Evolutionary conservation across 2,888 invertebrate species (phyloP), one percentile per base, ranked within the genome.

Genomic region (Apotomis capreana): DNA sequence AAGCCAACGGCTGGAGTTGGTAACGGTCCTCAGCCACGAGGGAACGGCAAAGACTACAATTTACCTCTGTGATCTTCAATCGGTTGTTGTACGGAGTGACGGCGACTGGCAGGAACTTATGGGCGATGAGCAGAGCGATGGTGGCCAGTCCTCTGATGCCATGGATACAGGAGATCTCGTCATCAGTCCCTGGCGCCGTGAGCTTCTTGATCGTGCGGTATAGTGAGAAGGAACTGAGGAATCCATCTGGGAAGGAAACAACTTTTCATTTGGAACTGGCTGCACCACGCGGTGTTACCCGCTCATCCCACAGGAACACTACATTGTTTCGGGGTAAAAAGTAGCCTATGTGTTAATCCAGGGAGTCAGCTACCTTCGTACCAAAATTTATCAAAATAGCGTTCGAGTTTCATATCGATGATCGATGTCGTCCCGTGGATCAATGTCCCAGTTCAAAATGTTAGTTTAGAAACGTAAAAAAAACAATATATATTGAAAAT

Each of bases 161-260:
- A 78, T 97, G 95, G 74, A 97, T 94, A 81, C 96, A 95, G 49
- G 94, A 92, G 76, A 96, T 95, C 77, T 95, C 95, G 44, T 93
- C 94, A 1, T 87, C 82, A 0, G 86, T 83, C 0, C 92, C 91
- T 0, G 94, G 93, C 26, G 92, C 94, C 12, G 95, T 81, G 74
- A 96, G 89, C 81, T 94, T 94, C 65, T 85, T 85, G 8, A 94
- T 80, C 26, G 96, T 95, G 73, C 94, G 94, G 82, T 95, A 95
- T 8, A 96, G 87, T 0, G 96, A 96, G 87, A 97, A 96, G 0
- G 95, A 91, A 80, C 94, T 91, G 46, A 92, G 76, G 76, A 90
- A 83, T 49, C 88, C 84, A 54, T 81, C 92, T 91, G 86, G 52
- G 77, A 78, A 70, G 68, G 60, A 63, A 40, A 37, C 2, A 26